These are phyloP conservation scores for Umimayanthus chanpuru DNA, from an alignment of 92 coral and sea anemone genomes.

Conservation along the genomic window DNA sequence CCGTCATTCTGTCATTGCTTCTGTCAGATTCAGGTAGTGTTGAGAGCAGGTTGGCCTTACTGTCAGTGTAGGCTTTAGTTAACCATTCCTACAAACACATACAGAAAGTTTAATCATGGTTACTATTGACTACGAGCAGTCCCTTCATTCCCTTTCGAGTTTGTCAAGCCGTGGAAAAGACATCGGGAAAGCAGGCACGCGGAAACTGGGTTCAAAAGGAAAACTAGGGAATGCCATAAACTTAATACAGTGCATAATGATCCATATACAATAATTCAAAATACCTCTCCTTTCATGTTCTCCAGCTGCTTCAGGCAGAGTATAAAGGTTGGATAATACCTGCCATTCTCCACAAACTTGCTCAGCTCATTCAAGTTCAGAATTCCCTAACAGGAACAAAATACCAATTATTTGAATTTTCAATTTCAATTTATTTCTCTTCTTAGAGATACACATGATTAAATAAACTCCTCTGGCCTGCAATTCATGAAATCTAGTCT, in stretches of 20 bases:
- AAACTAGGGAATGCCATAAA: too few species aligned
- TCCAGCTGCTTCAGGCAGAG: conserved; percentile 85
- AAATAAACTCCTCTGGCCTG: too few species aligned
- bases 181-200: too few species aligned
- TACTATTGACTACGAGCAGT: too few species aligned
- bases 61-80: conserved; percentile 62
- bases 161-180: too few species aligned
- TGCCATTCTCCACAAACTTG: conserved; percentile 73
- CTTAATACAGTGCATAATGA: not conserved
- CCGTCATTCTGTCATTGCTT: conserved; percentile 75
- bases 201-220: too few species aligned
- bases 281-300: conserved; percentile 87
- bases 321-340: conserved; percentile 65
- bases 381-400: conserved; percentile 61
- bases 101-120: not conserved
- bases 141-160: too few species aligned
- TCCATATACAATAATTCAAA: not conserved
- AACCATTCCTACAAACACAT: conserved; percentile 84
- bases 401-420: too few species aligned
- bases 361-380: conserved; percentile 67
- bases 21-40: conserved; percentile 80
- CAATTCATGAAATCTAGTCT: too few species aligned
- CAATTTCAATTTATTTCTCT: too few species aligned
- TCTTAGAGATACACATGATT: too few species aligned
- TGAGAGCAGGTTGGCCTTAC: conserved; percentile 78